Conservation (phyloP, 2,888 invertebrate species). For the Aphelenchoides bicaudatus region DNA sequence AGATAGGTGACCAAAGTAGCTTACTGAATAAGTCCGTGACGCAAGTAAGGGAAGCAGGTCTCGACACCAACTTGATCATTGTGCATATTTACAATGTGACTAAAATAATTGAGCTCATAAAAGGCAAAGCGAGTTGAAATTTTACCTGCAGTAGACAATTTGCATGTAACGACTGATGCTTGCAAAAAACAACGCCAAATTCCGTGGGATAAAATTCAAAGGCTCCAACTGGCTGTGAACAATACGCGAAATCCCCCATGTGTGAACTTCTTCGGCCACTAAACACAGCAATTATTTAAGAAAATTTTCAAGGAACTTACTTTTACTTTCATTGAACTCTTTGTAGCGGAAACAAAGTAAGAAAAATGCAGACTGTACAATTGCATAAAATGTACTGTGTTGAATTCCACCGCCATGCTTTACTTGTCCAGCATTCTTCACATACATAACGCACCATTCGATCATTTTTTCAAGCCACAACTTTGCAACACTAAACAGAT, state of each 20-base stretch:
- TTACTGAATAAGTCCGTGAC: slow-evolving; percentile 7
- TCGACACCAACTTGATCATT: not conserved
- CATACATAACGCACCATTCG: slow-evolving; percentile 45
- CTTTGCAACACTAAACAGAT: slow-evolving; percentile 33
- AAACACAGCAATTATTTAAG: slow-evolving; percentile 29
- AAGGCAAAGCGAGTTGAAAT: no score
- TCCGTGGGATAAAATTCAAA: slow-evolving; percentile 71
- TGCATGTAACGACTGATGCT: slow-evolving; percentile 61
- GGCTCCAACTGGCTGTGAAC: slow-evolving; percentile 84
- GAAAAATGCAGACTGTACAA: slow-evolving; percentile 88
- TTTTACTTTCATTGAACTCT: slow-evolving; percentile 69
- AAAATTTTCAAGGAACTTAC: slow-evolving; percentile 23
- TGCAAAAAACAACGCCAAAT: slow-evolving; percentile 61
- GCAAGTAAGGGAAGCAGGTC: slow-evolving; percentile 13
- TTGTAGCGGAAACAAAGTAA: slow-evolving; percentile 82
- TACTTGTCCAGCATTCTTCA: slow-evolving; percentile 31
- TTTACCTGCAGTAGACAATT: slow-evolving; percentile 21
- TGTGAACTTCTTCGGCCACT: slow-evolving; percentile 75
- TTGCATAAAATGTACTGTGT: slow-evolving; percentile 83
- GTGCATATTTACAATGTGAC: slow-evolving; percentile 10
- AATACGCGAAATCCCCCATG: slow-evolving; percentile 78
- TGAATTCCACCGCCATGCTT: slow-evolving; percentile 37
- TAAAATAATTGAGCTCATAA: no score
- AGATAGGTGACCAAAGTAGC: not conserved
- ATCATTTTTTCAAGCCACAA: slow-evolving; percentile 44